Conservation (phyloP, 2,797 vertebrate genomes). For the Lepilemur septentrionalis region DNA sequence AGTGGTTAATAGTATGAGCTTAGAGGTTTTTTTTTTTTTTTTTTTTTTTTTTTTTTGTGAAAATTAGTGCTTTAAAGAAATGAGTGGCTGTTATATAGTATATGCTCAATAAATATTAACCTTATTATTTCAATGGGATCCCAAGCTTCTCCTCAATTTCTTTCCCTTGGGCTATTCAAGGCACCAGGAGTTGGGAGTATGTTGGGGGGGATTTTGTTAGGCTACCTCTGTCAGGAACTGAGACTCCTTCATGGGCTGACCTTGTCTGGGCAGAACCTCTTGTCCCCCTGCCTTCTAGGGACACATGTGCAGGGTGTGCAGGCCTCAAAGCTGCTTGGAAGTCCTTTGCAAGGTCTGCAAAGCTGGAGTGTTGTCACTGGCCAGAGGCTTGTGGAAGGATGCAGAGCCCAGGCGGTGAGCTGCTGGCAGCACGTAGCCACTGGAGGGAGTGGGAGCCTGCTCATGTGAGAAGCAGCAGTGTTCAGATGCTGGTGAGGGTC, state of each 20-base stretch:
- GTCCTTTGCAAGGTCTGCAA: constrained; percentile 27
- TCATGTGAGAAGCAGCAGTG: neutral
- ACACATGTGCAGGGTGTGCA: neutral
- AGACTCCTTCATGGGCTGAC: neutral
- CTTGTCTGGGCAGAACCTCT: constrained; percentile 33
- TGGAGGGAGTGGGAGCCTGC: neutral
- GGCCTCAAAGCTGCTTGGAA: neutral
- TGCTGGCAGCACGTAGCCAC: neutral
- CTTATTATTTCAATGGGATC: neutral
- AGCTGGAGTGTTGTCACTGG: neutral
- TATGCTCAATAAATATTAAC: neutral
- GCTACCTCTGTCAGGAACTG: neutral
- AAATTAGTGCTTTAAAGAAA: neutral
- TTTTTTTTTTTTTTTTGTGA: neutral
- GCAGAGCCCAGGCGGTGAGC: neutral
- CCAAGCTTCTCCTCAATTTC: neutral
- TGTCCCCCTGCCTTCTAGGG: neutral
- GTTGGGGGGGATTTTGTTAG: neutral
- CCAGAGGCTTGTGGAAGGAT: neutral
- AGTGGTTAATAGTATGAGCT: neutral
- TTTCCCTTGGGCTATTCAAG: neutral
- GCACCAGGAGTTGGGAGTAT: neutral
- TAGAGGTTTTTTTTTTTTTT: neutral
- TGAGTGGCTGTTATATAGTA: neutral
- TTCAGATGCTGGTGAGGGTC: neutral